Evolutionary conservation across 2,888 invertebrate genomes (phyloP).

Genomic region (Tigriopus californicus): DNA sequence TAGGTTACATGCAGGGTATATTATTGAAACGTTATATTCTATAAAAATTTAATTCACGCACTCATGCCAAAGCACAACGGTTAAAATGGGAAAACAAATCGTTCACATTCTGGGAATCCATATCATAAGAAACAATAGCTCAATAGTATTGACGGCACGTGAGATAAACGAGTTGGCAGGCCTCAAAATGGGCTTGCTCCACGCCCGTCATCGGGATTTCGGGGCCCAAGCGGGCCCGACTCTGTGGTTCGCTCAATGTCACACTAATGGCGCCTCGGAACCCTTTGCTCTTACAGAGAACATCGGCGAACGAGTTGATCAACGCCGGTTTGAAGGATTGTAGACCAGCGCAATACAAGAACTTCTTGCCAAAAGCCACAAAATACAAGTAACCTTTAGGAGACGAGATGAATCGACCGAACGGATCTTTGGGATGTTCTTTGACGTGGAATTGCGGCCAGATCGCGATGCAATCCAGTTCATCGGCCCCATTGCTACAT

Average conservation of each 20-base stretch:
- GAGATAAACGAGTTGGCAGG: background rate
- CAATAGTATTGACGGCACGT: background rate
- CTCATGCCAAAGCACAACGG: no score
- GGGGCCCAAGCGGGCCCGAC: background rate
- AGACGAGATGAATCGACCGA: background rate
- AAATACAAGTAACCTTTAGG: constrained; percentile 2
- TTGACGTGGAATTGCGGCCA: background rate
- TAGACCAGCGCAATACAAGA: constrained; percentile 1
- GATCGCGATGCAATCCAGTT: constrained; percentile 5
- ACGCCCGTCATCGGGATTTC: background rate
- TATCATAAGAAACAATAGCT: no score
- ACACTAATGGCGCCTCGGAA: background rate
- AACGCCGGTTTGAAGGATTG: background rate
- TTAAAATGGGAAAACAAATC: no score
- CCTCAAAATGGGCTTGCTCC: background rate
- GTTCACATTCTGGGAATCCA: no score
- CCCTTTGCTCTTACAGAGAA: constrained; percentile 1
- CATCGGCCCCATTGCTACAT: constrained; percentile 10
- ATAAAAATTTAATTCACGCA: no score
- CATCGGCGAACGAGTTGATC: background rate
- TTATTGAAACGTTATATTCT: no score
- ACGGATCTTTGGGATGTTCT: background rate
- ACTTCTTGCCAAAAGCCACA: background rate
- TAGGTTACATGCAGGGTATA: no score
- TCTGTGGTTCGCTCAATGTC: background rate